These are phyloP conservation scores for Epinephelus lanceolatus DNA, from an alignment of 2,113 vertebrate genomes.

Conservation along the genomic window DNA sequence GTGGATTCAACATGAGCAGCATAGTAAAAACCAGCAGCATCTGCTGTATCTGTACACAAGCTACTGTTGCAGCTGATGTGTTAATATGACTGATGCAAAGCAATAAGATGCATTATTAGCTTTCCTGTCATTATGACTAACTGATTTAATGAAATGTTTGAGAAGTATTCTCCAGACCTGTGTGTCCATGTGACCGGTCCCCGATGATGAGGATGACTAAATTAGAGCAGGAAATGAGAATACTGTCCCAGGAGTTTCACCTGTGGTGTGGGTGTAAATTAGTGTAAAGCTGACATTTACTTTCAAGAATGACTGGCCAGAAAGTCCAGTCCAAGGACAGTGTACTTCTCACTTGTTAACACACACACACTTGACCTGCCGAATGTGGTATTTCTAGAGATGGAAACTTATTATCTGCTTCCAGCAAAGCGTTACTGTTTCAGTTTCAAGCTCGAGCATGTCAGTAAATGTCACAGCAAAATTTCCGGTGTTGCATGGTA, in stretches of 20 bases:
- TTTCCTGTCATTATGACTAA: slow-evolving; percentile 23
- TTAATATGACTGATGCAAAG: slow-evolving; percentile 43
- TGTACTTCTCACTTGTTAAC: slow-evolving; percentile 18
- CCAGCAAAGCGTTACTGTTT: slow-evolving; percentile 4
- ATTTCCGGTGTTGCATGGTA: background rate
- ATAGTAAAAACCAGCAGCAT: slow-evolving; percentile 45
- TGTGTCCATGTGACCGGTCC: slow-evolving; percentile 33
- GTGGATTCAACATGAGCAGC: slow-evolving; percentile 62
- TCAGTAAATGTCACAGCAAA: background rate
- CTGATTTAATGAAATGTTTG: slow-evolving; percentile 47
- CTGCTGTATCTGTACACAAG: slow-evolving; percentile 32
- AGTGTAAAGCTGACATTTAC: slow-evolving; percentile 37
- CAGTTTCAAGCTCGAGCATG: slow-evolving; percentile 8
- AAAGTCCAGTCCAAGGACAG: background rate
- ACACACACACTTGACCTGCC: slow-evolving; percentile 5
- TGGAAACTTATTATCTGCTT: slow-evolving; percentile 7
- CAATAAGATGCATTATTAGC: slow-evolving; percentile 29
- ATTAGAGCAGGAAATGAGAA: slow-evolving; percentile 69
- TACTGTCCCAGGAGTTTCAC: slow-evolving; percentile 53
- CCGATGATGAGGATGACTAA: slow-evolving; percentile 46
- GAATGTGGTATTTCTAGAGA: background rate
- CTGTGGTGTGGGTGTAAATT: slow-evolving; percentile 41
- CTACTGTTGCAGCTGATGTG: slow-evolving; percentile 22
- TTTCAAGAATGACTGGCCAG: slow-evolving; percentile 11
- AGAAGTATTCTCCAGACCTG: slow-evolving; percentile 33